Conservation (phyloP, 2,113 vertebrate genomes). For the Paramisgurnus dabryanus region DNA sequence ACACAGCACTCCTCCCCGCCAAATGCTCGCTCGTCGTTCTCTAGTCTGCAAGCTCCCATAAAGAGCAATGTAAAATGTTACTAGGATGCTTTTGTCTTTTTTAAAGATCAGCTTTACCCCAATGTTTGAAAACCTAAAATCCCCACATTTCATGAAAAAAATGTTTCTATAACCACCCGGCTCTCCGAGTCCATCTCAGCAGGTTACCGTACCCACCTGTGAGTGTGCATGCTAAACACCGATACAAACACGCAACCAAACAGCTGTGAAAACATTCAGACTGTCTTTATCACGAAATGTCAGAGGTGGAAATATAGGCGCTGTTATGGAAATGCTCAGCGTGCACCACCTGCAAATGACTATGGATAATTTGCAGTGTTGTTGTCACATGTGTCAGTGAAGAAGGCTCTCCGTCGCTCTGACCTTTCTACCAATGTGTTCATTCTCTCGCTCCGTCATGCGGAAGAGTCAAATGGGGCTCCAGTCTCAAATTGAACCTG, state of each 20-base stretch:
- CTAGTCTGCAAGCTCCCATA: neutral
- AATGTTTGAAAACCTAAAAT: neutral
- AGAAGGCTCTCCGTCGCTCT: slow-evolving; percentile 62
- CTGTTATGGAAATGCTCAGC: slow-evolving; percentile 21
- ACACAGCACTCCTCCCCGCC: neutral
- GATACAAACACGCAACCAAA: slow-evolving; percentile 44
- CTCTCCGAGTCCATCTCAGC: slow-evolving; percentile 9
- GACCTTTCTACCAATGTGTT: slow-evolving; percentile 68
- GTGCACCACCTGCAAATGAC: neutral
- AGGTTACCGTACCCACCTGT: slow-evolving; percentile 9
- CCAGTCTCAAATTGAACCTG: slow-evolving; percentile 49
- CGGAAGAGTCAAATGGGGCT: slow-evolving; percentile 50
- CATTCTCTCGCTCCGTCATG: slow-evolving; percentile 7
- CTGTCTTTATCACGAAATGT: slow-evolving; percentile 47
- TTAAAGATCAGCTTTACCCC: neutral
- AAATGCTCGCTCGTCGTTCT: neutral
- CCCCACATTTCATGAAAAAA: neutral
- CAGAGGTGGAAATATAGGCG: slow-evolving; percentile 13
- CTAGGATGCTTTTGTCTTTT: neutral
- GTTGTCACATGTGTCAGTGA: slow-evolving; percentile 24
- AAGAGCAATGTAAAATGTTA: neutral
- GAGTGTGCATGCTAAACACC: slow-evolving; percentile 35
- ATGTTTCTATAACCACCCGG: slow-evolving; percentile 1
- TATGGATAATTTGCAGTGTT: slow-evolving; percentile 25
- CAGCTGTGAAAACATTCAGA: slow-evolving; percentile 56